Evolutionary conservation across 1,140 invertebrate genomes (phyloP), one percentile per base, ranked within the genome.

Genomic region (Drosophila tani): DNA sequence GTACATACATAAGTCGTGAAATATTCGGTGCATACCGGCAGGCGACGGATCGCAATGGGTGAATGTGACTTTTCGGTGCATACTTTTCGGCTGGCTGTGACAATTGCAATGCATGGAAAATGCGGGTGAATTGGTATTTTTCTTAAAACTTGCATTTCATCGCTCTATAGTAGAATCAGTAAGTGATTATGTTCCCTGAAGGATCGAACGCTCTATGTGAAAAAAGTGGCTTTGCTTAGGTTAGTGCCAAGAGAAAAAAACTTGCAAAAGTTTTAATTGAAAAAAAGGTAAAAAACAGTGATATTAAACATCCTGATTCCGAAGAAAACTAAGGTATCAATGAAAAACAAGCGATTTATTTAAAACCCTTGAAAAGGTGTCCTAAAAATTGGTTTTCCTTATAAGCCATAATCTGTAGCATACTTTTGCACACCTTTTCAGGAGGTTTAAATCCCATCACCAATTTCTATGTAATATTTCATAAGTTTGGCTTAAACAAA

Each of bases 21-120:
- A 50, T 43, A 65, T 55, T 67, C 17, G 49, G 67, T 70, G 67
- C 62, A 70, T 67, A 67, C 49, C 40, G 21, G 14, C 65, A 45
- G 63, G 49, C 67, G 63, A 43, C 29, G 17, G 40, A 19, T 53
- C 35, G 62, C 62, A 38, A 27, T 53, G 17, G 6, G 47, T 66
- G 60, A 27, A 27, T n/a, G 62, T 70, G 21, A 53, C 15, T 35
- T 66, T 70, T 53, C 40, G 63, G 67, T 68, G 67, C 67, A 68
- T 70, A 55, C 40, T 46, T 55, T 38, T n/a, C 40, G 63, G 63
- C 63, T 45, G 62, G 14, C 40, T 11, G 64, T 67, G 38, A 32
- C 19, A 35, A 68, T 47, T 65, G 50, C 66, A 66, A 47, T 67
- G 45, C 38, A 29, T 21, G 46, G 24, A 69, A 50, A 35, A 65